phyloP scores from a whole-genome alignment of 1,140 invertebrate species.

The Hestina assimilis region DNA sequence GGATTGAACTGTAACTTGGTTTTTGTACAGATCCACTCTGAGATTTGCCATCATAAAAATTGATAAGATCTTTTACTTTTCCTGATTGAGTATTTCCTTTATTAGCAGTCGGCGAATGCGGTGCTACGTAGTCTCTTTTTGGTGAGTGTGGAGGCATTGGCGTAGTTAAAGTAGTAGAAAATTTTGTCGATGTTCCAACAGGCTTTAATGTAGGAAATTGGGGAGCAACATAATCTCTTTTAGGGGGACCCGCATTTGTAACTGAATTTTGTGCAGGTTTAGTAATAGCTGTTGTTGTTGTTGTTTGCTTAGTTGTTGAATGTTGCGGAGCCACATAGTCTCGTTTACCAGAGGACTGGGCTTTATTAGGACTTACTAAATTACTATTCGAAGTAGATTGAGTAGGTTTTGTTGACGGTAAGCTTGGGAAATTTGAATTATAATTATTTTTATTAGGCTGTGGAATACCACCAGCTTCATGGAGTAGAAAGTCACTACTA shows the following conservation, averaged over 20 bases:
- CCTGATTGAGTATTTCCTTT: conserved; percentile 36
- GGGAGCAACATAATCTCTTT: conserved; percentile 44
- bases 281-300: conserved; percentile 10
- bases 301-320: conserved; percentile 16
- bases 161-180: not conserved
- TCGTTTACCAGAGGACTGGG: conserved; percentile 40
- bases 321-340: conserved; percentile 49
- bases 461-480: conserved; percentile 48
- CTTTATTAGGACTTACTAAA: conserved; percentile 19
- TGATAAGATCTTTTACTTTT: conserved; percentile 66
- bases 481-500: conserved; percentile 60
- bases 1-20: conserved; percentile 62
- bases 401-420: conserved; percentile 31
- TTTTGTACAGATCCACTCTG: conserved; percentile 25
- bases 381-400: conserved; percentile 29
- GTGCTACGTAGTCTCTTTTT: conserved; percentile 40
- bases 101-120: conserved; percentile 31
- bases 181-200: conserved; percentile 12
- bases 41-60: conserved; percentile 58
- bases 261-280: conserved; percentile 3
- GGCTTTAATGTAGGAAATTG: conserved; percentile 39
- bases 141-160: conserved; percentile 20
- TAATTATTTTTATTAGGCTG: conserved; percentile 41
- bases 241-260: conserved; percentile 21
- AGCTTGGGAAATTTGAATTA: conserved; percentile 43